Base-by-base conservation (phyloP, 2,888 invertebrate genomes). In the Synanthedon andrenaeformis region DNA sequence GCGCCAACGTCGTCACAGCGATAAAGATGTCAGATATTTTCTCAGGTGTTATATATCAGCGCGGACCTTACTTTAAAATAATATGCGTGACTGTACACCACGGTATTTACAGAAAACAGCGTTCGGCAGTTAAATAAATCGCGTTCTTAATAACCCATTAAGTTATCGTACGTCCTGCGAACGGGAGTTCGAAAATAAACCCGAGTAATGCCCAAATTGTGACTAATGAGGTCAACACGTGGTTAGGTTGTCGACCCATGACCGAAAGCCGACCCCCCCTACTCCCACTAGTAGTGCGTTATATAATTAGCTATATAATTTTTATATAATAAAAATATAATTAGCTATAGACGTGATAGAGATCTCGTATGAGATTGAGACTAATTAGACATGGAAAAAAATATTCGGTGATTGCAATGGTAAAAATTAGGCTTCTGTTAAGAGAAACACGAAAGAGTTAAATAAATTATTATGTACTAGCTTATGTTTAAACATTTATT, bases 181-280 rank as follows among this genome's bases (percentile, higher is more conserved):
- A 45, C 8, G 45, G 35, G 35, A 35, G 45, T 45, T 13, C 14
- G 14, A 45, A 45, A 45, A 45, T 45, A 45, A 45, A 45, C 14
- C 4, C 45, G 3, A 14, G n/a, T 45, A 45, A n/a, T 13, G 12
- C 45, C 45, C 13, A 45, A 45, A 45, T 45, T 45, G 14, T 45
- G 45, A 45, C 14, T 45, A 45, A 75, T 55, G 58, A 63, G 62
- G 58, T 59, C 61, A 69, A 68, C 79, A 80, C 76, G 74, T 80
- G 80, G 67, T 65, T 53, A 59, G 80, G 76, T 61, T 69, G 60
- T 64, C 72, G 78, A 82, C 76, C 79, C 60, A 12, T 69, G 59
- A 58, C 70, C 74, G 65, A 74, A 75, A 69, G 71, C 54, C 55
- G 58, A 67, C 65, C 62, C 64, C 72, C 35, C 35, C 35, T 10